Base-by-base conservation (phyloP, 2,113 vertebrate genomes). In the pig (Sus scrofa) region DNA sequence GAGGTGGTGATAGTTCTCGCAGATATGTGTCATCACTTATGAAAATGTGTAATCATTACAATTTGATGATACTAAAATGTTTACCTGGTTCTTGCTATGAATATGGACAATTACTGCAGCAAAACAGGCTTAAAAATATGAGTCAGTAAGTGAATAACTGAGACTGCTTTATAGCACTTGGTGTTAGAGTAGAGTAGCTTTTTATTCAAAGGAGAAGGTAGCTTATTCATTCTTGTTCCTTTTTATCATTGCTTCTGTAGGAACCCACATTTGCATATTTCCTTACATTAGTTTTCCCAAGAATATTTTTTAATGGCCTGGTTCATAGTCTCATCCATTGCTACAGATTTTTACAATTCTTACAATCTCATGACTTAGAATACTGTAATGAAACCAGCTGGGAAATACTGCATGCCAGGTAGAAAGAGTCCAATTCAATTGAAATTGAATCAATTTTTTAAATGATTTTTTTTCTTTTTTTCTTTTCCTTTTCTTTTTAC, bases 41-140 rank as follows among this genome's bases (percentile, higher is more conserved):
- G 62, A 94, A 84, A 93, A 96, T 87, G 63, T 91, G 74, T 95
- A 86, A 54, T 96, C 60, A 62, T 89, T 94, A 73, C 77, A 91
- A 83, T 91, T 95, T 78, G 92, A 68, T 88, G 88, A 70, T 86
- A 87, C 44, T 50, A 30, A 79, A 84, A 18, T 86, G 91, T 95
- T 96, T 94, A 86, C 94, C 73, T 94, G 77, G 37, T 79, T 96
- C 94, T 91, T 2, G 16, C 68, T 86, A 24, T 79, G 95, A 93
- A 58, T 79, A 14, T 77, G 85, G 63, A 73, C 92, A 83, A 24
- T 96, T 86, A 63, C 58, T 89, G 27, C 24, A 93, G 70, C 62
- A 16, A 74, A 81, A 39, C 62, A 91, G 79, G 22, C 60, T 63
- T 85, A 58, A 50, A 37, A 39, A 11, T 73, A 32, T 71, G 84